Conservation (phyloP, 2,797 vertebrate species). For the Iguana delicatissima region DNA sequence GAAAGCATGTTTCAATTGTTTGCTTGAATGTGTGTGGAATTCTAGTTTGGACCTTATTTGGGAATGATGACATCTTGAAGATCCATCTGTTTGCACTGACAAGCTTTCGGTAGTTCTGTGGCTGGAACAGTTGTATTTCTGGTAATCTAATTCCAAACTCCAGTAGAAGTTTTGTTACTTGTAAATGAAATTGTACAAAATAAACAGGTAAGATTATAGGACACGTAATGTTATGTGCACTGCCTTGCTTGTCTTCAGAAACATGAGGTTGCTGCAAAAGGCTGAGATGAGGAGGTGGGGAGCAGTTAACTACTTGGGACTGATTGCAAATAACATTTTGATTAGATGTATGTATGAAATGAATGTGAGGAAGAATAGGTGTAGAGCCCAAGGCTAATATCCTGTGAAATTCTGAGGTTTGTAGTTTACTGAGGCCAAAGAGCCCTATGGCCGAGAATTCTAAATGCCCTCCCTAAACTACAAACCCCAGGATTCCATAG, state of each 20-base stretch:
- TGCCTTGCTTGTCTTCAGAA: neutral
- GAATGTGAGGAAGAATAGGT: neutral
- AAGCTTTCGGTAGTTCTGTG: neutral
- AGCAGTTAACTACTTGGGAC: neutral
- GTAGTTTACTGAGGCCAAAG: too few relatives aligned
- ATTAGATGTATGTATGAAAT: neutral
- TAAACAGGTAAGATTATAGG: conserved; percentile 14
- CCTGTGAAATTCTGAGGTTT: too few relatives aligned
- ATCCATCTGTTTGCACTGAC: neutral
- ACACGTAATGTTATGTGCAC: neutral
- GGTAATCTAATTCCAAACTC: neutral
- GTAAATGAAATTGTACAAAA: conserved; percentile 40
- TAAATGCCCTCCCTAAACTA: too few relatives aligned
- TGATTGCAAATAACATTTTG: neutral
- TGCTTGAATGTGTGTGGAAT: neutral
- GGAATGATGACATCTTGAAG: neutral
- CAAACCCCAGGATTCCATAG: too few relatives aligned
- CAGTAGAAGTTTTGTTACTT: conserved; percentile 5
- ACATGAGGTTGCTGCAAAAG: neutral
- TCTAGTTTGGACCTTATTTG: neutral
- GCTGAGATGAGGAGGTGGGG: neutral
- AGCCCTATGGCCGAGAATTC: too few relatives aligned
- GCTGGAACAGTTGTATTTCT: neutral
- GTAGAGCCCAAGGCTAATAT: neutral
- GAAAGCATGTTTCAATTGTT: neutral